Conservation (phyloP, 1,140 invertebrate genomes). For the Drosophila equinoxialis region DNA sequence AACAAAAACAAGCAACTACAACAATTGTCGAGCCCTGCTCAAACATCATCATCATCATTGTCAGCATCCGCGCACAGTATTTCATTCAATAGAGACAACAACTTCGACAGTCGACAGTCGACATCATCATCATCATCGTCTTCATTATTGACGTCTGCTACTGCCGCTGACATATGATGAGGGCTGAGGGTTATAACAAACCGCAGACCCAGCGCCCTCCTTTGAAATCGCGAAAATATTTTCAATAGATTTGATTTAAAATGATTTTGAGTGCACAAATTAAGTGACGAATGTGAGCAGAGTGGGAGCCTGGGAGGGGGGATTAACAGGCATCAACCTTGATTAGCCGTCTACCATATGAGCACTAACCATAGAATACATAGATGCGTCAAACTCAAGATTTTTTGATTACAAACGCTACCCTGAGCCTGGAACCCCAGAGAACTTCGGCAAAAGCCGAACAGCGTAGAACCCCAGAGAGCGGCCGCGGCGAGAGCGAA, state of each 20-base stretch:
- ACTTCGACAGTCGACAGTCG: not conserved
- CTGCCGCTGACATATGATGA: constrained; percentile 70
- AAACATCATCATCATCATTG: constrained; percentile 26
- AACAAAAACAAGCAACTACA: constrained; percentile 29
- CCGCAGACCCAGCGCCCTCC: constrained; percentile 1
- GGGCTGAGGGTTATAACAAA: constrained; percentile 38
- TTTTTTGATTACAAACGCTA: too few species aligned
- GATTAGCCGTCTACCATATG: constrained; percentile 26
- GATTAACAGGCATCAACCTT: constrained; percentile 6
- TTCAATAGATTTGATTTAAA: constrained; percentile 57
- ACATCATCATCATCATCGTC: constrained; percentile 52
- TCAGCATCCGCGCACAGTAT: not conserved
- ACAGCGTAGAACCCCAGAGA: too few species aligned
- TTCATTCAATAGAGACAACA: constrained; percentile 7
- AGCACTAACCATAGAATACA: too few species aligned
- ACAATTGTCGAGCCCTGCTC: constrained; percentile 23
- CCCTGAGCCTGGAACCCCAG: too few species aligned
- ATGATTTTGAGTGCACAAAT: constrained; percentile 53
- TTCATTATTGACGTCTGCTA: constrained; percentile 14
- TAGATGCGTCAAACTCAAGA: too few species aligned
- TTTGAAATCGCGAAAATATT: constrained; percentile 28
- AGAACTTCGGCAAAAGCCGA: too few species aligned
- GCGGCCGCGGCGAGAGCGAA: too few species aligned
- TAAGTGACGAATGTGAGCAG: constrained; percentile 13
- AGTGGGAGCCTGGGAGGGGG: not conserved